These are phyloP conservation scores for Lophotriccus pileatus DNA, from an alignment of 2,797 vertebrate species.

Conservation along the genomic window DNA sequence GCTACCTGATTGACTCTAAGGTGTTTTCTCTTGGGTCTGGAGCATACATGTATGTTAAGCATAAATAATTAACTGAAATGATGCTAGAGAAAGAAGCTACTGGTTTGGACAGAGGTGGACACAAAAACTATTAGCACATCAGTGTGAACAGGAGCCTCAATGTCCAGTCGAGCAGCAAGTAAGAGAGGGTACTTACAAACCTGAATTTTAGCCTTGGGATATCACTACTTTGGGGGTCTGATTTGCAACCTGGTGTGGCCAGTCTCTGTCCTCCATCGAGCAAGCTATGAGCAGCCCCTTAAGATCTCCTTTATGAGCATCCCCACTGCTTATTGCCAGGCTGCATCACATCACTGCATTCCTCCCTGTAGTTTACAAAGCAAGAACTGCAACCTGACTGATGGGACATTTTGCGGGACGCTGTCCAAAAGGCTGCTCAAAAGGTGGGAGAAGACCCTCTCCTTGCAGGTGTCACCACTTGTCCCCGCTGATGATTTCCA, in stretches of 20 bases:
- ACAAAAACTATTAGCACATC: not conserved
- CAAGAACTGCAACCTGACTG: not conserved
- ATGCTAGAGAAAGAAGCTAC: not conserved
- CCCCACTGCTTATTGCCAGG: accelerated
- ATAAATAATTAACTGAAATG: not conserved
- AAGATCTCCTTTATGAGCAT: not conserved
- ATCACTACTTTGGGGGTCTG: not conserved
- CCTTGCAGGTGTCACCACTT: not conserved
- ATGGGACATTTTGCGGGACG: not conserved
- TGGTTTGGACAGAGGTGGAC: not conserved
- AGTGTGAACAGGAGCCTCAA: not conserved
- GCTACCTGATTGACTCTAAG: not conserved
- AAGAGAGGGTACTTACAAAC: not conserved
- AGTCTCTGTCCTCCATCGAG: not conserved
- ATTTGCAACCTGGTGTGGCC: not conserved
- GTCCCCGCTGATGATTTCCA: accelerated
- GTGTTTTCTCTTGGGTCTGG: not conserved
- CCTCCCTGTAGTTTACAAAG: not conserved
- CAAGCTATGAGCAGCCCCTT: not conserved
- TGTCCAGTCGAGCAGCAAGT: not conserved
- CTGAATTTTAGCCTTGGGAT: not conserved
- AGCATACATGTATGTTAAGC: accelerated
- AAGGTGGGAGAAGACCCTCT: not conserved
- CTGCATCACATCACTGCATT: not conserved
- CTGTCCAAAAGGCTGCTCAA: not conserved